Base-by-base conservation (phyloP, 1,140 invertebrate species). In the Ostrea denselamellosa region DNA sequence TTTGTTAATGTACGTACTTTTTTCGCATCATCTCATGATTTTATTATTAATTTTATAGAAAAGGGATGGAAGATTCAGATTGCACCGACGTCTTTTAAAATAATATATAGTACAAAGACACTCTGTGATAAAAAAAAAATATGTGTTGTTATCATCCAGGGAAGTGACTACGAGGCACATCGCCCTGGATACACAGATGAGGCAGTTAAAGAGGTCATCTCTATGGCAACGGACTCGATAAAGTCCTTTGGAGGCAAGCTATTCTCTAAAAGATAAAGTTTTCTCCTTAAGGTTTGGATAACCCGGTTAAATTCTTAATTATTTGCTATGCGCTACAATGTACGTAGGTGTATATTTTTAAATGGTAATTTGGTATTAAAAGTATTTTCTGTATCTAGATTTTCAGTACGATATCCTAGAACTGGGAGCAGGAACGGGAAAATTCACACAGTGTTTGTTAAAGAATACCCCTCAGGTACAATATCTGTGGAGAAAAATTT, bases 391-490 rank as follows among this genome's bases (percentile, higher is more conserved):
- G 22, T 14, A 28, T 22, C 8, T 81, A 86, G 85, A 44, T 71
- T 58, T 22, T 51, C n/a, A 85, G 28, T 89, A 65, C 83, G 88
- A 89, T 58, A 68, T 88, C 2, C 77, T 86, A 68, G 85, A 88
- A 68, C 85, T 88, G 25, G 85, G 87, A 85, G 87, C 85, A 56
- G 87, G 87, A 52, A 88, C 87, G 17, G 87, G 87, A 12, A 88
- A 86, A 58, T 86, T 90, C 34, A 90, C 87, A 62, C 17, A 84
- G 17, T 52, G 83, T n/a, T 51, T 53, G 22, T 53, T 34, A 8
- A 51, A 51, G 22, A 19, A 19, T 34, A 28, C 2, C 17, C 51
- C 28, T 44, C 34, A 19, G 34, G 51, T 85, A 53, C 19, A 53
- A 44, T 44, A 44, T 44, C 1, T 5, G 34, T 44, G 34, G 34